Evolutionary conservation across 2,113 vertebrate species (phyloP), one percentile per base, ranked within the genome.

Genomic region (Bos javanicus): DNA sequence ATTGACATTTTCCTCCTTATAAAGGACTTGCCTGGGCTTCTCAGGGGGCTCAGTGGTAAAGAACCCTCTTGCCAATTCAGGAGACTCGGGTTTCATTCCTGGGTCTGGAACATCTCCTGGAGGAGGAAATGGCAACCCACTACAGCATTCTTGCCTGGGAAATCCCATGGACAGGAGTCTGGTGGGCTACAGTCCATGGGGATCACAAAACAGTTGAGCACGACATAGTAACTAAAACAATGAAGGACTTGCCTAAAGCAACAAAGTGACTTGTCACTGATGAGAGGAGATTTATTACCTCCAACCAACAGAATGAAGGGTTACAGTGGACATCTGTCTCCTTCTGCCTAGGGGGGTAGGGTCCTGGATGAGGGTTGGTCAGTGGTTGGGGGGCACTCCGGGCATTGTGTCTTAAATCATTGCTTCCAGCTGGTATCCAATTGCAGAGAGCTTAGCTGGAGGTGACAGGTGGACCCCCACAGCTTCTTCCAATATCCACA

Each of bases 301-400:
- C 52, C 56, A 12, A 54, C 39, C 19, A 33, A 23, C 46, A 57
- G 60, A 50, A 36, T 21, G 85, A 36, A 33, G 57, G 93, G 48
- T n/a, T n/a, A 4, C 4, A 12, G 74, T 54, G 43, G 33, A 46
- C 59, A n/a, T 54, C 50, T 23, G 2, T 83, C 33, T 56, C 46
- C 2, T 2, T 84, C n/a, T 59, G 50, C 7, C 30, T n/a, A 71
- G 19, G 3, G 0, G 14, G 26, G 28, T 5, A 85, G 57, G 23
- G 1, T 43, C 46, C 26, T 2, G 0, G 74, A 64, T 25, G 21
- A 50, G 39, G 21, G 5, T 25, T 62, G 12, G 50, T 76, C 16
- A 19, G 1, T 48, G 46, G 43, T 28, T 2, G 6, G 76, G 76
- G 46, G n/a, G 39, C 4, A 2, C 43, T 56, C 8, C 0, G 12